Base-by-base conservation (phyloP, 2,113 vertebrate species). In the Brachyistius frenatus region DNA sequence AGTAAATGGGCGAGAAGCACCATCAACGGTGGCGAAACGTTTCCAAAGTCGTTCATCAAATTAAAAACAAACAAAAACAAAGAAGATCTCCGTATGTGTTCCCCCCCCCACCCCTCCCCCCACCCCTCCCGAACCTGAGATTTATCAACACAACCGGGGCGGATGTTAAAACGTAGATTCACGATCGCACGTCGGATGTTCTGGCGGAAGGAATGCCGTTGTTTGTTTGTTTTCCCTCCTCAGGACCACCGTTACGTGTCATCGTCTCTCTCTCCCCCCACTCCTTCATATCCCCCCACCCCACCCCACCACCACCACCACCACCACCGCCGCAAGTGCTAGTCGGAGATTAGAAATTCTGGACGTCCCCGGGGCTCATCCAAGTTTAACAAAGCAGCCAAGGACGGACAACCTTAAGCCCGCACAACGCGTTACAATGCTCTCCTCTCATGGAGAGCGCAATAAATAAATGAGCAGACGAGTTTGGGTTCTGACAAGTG, bases 401-500 rank as follows among this genome's bases (percentile, higher is more conserved):
- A 87, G 83, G 86, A 88, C 84, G 78, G 84, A 54, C 84, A 80
- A 80, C 85, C 80, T 72, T 76, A 85, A 85, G 83, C 78, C 86
- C 78, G 36, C 72, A 58, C 88, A 60, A 23, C 23, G 76, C 5
- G 76, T 76, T 83, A 80, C 78, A 41, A 66, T 33, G 68, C 71
- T 75, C 71, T 75, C 78, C 89, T 89, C 90, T 81, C 77, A 80
- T 80, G 86, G 85, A 89, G 78, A 73, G 76, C 76, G 85, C 80
- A 76, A 93, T 93, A 92, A 94, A 94, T 94, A 94, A 95, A 94
- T 90, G 91, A 94, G 92, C 86, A 91, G 93, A 94, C 79, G 93
- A 94, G 90, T 90, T 91, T 80, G 90, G 23, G 89, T 84, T 88
- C 87, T 94, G 95, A 94, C 93, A 94, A 94, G 92, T 93, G 93